Base-by-base conservation (phyloP, 2,888 invertebrate species). In the Coronaproctus castanopsis region DNA sequence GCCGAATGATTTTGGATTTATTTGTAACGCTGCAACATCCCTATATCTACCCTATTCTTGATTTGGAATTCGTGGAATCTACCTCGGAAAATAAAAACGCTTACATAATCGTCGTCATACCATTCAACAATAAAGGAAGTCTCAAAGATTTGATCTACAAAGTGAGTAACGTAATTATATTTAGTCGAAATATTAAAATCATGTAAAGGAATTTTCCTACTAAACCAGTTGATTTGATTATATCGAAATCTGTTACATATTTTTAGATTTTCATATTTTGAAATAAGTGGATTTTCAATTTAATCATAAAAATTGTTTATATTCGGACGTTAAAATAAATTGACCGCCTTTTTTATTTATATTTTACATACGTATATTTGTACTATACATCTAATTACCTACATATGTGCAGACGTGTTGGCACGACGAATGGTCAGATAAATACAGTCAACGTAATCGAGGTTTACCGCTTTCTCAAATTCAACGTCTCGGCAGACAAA, bases 11-110 rank as follows among this genome's bases (percentile, higher is more conserved):
- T 52, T 78, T 86, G 73, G 86, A 89, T 69, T 74, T 92, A 65
- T 86, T 92, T 69, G 79, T 87, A 57, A 83, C 85, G 10, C 77
- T 90, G 52, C 90, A 92, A 71, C 92, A 93, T 73, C 92, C 93
- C 0, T 92, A 91, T 71, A 86, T 93, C 65, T 89, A 87, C 73
- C 92, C 92, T 0, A 83, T 91, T 23, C 74, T 90, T 66, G 89
- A 91, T 69, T 75, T 92, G 64, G 89, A 89, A 68, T 82, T 91
- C 69, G 68, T 72, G 52, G 73, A 74, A 61, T 62, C 62, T 1
- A 62, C 64, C 8, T 62, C 64, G n/a, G 71, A 74, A 61, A 70
- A 74, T 51, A 67, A 68, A 24, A 72, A 75, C 53, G 70, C 72
- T 52, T 79, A 78, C 71, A 85, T 81, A 24, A 79, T 89, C 60